A percentile compares a stretch with the other conserved stretches of the same genome.
Evolutionary conservation across 2,797 vertebrate genomes (phyloP).

Genomic region (Tadarida brasiliensis): DNA sequence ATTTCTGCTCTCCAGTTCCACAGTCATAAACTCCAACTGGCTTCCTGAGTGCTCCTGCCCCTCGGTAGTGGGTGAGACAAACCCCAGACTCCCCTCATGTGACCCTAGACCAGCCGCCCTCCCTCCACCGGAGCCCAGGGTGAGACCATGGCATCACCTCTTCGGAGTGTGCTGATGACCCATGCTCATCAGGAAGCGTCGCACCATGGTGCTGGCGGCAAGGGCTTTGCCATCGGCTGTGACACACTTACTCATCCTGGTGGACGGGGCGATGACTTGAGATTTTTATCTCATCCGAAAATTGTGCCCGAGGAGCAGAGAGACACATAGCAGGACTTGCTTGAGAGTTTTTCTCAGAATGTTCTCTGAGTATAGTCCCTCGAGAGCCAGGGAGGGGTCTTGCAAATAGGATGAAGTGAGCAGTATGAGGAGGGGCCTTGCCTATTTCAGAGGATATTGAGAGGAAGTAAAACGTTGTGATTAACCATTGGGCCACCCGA

Average conservation of each 20-base stretch:
- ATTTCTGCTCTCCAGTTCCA: neutral
- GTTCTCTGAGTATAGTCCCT: neutral
- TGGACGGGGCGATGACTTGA: slow-evolving; percentile 99
- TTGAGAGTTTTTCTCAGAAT: neutral
- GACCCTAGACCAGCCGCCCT: neutral
- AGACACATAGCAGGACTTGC: neutral
- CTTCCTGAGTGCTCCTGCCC: neutral
- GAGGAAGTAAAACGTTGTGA: no score
- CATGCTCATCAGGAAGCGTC: slow-evolving; percentile 96
- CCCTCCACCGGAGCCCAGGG: slow-evolving; percentile 80
- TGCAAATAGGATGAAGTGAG: neutral
- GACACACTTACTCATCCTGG: slow-evolving; percentile 96
- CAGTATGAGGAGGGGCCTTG: neutral
- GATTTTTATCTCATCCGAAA: slow-evolving; percentile 97
- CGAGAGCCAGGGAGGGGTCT: neutral
- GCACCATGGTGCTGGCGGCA: slow-evolving; percentile 97
- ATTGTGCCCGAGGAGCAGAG: slow-evolving; percentile 84
- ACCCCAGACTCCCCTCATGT: neutral
- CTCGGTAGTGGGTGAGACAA: neutral
- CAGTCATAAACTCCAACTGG: neutral
- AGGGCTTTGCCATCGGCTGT: slow-evolving; percentile 96
- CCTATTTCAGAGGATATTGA: neutral
- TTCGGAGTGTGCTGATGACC: slow-evolving; percentile 97
- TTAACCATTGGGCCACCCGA: neutral
- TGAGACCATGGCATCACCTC: slow-evolving; percentile 96